Evolutionary conservation across 2,113 vertebrate species (phyloP).

Genomic region (Gymnorhina tibicen): DNA sequence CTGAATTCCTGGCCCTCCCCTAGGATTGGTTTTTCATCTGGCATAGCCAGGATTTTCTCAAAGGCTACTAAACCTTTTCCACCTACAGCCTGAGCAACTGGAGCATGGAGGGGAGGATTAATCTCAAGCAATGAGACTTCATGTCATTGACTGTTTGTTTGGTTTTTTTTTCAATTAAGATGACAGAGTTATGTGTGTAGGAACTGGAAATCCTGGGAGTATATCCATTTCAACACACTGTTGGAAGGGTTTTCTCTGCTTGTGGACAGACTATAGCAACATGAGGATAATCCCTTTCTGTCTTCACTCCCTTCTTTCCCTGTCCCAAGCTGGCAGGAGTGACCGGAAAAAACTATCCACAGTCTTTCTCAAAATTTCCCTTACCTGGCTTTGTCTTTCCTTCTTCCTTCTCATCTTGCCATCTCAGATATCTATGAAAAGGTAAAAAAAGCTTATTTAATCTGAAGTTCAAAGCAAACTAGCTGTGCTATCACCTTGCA

Average conservation of each 20-base stretch:
- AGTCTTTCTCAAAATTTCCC: background rate
- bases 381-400: background rate
- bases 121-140: background rate
- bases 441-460: background rate
- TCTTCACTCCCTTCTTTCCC: background rate
- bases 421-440: background rate
- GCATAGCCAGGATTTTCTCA: background rate
- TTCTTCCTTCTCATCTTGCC: background rate
- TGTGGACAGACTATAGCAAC: background rate
- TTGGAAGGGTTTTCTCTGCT: background rate
- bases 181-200: background rate
- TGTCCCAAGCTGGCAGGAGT: background rate
- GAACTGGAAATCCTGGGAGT: background rate
- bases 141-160: background rate
- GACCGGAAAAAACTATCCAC: background rate
- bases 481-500: background rate
- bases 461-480: constrained; percentile 21
- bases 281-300: background rate
- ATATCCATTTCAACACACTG: background rate
- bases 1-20: background rate
- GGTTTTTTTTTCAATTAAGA: background rate
- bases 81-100: background rate
- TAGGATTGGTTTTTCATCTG: background rate
- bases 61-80: background rate
- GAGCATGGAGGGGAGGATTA: background rate